Conservation (phyloP, 1,140 invertebrate species). For the Tetranychus cinnabarinus region DNA sequence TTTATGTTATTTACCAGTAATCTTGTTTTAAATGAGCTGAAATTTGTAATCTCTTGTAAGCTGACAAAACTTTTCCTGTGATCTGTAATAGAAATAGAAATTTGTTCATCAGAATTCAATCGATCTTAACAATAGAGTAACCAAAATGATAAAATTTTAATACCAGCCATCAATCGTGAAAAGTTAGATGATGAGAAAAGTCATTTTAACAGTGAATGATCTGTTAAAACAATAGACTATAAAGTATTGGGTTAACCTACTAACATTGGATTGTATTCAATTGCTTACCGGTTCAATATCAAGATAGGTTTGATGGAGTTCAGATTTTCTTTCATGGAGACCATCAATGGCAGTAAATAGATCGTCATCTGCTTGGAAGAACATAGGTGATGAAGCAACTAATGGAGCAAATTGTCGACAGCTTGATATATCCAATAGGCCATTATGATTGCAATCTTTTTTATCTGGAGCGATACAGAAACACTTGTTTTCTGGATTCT, state of each 20-base stretch:
- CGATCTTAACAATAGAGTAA: not conserved
- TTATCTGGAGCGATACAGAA: slow-evolving; percentile 8
- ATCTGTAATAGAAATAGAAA: not conserved
- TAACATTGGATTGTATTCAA: not conserved
- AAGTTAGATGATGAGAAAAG: no score
- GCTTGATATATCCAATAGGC: slow-evolving; percentile 14
- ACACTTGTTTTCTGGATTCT: slow-evolving; percentile 13
- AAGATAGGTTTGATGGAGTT: slow-evolving; percentile 18
- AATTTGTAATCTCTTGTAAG: not conserved
- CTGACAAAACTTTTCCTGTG: not conserved
- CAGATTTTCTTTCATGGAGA: slow-evolving; percentile 10
- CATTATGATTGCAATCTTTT: slow-evolving; percentile 11
- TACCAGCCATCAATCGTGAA: no score
- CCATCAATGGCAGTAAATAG: slow-evolving; percentile 12
- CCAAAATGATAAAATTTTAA: slow-evolving; percentile 9
- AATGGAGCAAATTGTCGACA: slow-evolving; percentile 16
- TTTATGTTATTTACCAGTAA: not conserved
- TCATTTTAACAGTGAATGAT: not conserved
- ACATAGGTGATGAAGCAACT: slow-evolving; percentile 18
- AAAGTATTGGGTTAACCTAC: slow-evolving; percentile 5
- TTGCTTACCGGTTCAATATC: slow-evolving; percentile 15
- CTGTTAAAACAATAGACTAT: no score
- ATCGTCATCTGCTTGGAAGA: slow-evolving; percentile 14
- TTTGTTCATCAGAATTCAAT: not conserved
- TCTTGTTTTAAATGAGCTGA: not conserved